Evolutionary conservation across 2,797 vertebrate genomes (phyloP).

Genomic region (Cyclopterus lumpus): DNA sequence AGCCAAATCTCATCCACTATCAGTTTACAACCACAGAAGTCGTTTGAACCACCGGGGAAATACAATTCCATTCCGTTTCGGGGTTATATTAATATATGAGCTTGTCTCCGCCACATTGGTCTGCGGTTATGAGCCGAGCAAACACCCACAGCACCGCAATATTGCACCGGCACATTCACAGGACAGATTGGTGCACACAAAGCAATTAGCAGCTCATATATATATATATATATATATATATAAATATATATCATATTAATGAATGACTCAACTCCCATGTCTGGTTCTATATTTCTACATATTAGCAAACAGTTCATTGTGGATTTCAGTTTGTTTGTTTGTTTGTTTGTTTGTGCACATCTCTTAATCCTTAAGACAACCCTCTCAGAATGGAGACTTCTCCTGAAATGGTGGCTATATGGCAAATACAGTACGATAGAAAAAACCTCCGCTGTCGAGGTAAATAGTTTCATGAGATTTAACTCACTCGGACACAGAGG

Average conservation of each 20-base stretch:
- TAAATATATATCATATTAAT: background rate
- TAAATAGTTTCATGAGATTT: conserved; percentile 62
- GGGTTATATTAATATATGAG: conserved; percentile 86
- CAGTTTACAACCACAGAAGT: conserved; percentile 85
- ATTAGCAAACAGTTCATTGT: conserved; percentile 65
- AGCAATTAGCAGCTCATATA: conserved; percentile 81
- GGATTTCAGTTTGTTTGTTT: conserved; percentile 58
- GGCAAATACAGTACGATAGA: conserved; percentile 5
- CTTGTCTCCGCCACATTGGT: conserved; percentile 80
- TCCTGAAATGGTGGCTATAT: background rate
- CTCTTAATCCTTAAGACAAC: conserved; percentile 38
- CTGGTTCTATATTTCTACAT: conserved; percentile 70
- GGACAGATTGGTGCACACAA: conserved; percentile 75
- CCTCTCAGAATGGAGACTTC: conserved; percentile 27
- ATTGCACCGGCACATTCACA: conserved; percentile 72
- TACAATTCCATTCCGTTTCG: conserved; percentile 83
- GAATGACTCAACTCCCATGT: conserved; percentile 57
- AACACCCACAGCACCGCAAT: conserved; percentile 80
- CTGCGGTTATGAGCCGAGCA: conserved; percentile 80
- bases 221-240: conserved; percentile 12
- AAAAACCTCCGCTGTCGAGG: conserved; percentile 36
- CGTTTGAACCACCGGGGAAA: conserved; percentile 84
- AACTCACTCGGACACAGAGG: conserved; percentile 49
- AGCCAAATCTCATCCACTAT: conserved; percentile 85
- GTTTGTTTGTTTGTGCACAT: conserved; percentile 42